Conservation (phyloP, 92 coral and sea anemone species). For the Zoanthus sansibaricus region DNA sequence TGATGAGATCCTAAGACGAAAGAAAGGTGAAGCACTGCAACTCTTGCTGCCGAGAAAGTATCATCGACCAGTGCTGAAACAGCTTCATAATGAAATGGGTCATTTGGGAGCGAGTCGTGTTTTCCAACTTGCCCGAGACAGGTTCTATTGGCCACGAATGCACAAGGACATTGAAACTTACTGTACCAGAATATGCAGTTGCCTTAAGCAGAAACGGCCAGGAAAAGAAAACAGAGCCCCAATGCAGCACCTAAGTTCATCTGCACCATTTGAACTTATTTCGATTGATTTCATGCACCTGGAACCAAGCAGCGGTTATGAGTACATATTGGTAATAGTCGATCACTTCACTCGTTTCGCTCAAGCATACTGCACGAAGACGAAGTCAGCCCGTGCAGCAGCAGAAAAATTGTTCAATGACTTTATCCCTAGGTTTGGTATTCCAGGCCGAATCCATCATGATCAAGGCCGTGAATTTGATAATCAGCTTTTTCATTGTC, state of each 20-base stretch:
- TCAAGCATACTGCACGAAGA: conserved; percentile 9
- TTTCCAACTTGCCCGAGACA: conserved; percentile 43
- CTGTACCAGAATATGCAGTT: conserved; percentile 29
- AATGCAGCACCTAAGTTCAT: conserved; percentile 21
- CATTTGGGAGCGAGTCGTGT: conserved; percentile 50
- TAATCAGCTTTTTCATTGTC: no score
- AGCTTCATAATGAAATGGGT: conserved; percentile 61
- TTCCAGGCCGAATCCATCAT: conserved; percentile 51
- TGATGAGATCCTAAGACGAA: conserved; percentile 33
- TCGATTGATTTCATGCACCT: conserved; percentile 35
- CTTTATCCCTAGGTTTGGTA: no score
- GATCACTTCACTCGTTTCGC: background rate
- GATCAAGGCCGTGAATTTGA: conserved; percentile 48
- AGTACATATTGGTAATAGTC: background rate
- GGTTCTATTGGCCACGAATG: conserved; percentile 56
- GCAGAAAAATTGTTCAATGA: conserved; percentile 32
- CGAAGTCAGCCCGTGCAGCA: conserved; percentile 20
- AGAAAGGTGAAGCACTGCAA: conserved; percentile 23
- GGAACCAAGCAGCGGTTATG: background rate
- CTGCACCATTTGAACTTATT: conserved; percentile 41
- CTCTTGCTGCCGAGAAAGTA: conserved; percentile 48
- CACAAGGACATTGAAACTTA: conserved; percentile 49
- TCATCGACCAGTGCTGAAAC: conserved; percentile 40
- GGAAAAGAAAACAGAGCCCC: conserved; percentile 13
- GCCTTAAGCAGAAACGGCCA: conserved; percentile 19